These are phyloP conservation scores for Euwallacea fornicatus DNA, from an alignment of 1,140 invertebrate genomes.

Conservation along the genomic window DNA sequence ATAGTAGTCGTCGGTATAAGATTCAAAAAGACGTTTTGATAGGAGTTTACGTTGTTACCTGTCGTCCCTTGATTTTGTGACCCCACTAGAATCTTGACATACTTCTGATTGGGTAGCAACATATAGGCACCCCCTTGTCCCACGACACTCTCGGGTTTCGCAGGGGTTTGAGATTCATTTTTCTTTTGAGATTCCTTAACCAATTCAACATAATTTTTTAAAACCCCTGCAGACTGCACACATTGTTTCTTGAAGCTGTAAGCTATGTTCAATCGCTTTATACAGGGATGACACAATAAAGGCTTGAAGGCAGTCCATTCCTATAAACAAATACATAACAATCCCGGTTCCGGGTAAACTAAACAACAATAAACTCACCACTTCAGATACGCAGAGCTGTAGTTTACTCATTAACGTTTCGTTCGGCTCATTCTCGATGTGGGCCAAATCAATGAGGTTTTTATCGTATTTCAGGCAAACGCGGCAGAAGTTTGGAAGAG, in stretches of 20 bases:
- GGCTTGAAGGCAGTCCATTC: constrained; percentile 50
- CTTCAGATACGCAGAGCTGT: constrained; percentile 49
- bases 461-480: constrained; percentile 50
- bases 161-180: constrained; percentile 43
- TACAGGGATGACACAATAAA: constrained; percentile 49
- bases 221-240: constrained; percentile 44
- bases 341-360: constrained; percentile 19
- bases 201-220: constrained; percentile 47
- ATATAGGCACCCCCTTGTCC: constrained; percentile 40
- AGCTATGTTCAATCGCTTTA: constrained; percentile 46
- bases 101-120: constrained; percentile 47
- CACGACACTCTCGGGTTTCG: constrained; percentile 18
- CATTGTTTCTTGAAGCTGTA: constrained; percentile 49
- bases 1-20: constrained; percentile 45
- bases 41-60: constrained; percentile 38
- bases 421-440: constrained; percentile 47
- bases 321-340: constrained; percentile 41
- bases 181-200: constrained; percentile 45
- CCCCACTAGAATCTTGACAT: constrained; percentile 46
- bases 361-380: constrained; percentile 47
- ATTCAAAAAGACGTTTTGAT: constrained; percentile 50
- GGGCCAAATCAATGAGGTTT: constrained; percentile 47
- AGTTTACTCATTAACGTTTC: constrained; percentile 49
- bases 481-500: constrained; percentile 50
- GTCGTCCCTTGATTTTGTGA: constrained; percentile 41